Evolutionary conservation across 2,797 vertebrate genomes (phyloP).

Genomic region (Etheostoma nigrum): DNA sequence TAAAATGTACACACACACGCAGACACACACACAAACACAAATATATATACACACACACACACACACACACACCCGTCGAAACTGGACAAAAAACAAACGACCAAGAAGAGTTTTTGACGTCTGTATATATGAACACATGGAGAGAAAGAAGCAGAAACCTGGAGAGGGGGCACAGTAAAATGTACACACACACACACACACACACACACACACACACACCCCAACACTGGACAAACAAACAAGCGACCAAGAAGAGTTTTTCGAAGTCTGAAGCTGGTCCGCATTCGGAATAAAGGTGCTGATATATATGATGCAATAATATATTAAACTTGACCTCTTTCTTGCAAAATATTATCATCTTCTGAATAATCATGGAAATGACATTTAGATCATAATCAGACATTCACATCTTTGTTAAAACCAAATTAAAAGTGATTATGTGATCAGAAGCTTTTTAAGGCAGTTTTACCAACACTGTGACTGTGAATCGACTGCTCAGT

Average conservation of each 20-base stretch:
- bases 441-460: too few relatives aligned
- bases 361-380: not conserved
- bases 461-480: too few relatives aligned
- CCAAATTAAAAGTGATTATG: too few relatives aligned
- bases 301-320: not conserved
- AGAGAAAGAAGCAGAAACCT: constrained; percentile 6
- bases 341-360: not conserved
- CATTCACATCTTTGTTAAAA: too few relatives aligned
- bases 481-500: too few relatives aligned
- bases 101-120: too few relatives aligned
- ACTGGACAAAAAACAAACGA: too few relatives aligned
- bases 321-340: not conserved
- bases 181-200: not conserved
- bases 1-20: too few relatives aligned
- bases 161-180: not conserved
- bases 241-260: not conserved
- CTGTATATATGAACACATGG: not conserved
- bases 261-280: not conserved
- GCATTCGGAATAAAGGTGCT: not conserved
- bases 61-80: too few relatives aligned
- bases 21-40: too few relatives aligned
- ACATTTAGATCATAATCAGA: not conserved
- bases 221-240: not conserved
- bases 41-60: too few relatives aligned
- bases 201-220: too few relatives aligned